Base-by-base conservation (phyloP, 2,113 vertebrate genomes). In the Salvelinus namaycush region DNA sequence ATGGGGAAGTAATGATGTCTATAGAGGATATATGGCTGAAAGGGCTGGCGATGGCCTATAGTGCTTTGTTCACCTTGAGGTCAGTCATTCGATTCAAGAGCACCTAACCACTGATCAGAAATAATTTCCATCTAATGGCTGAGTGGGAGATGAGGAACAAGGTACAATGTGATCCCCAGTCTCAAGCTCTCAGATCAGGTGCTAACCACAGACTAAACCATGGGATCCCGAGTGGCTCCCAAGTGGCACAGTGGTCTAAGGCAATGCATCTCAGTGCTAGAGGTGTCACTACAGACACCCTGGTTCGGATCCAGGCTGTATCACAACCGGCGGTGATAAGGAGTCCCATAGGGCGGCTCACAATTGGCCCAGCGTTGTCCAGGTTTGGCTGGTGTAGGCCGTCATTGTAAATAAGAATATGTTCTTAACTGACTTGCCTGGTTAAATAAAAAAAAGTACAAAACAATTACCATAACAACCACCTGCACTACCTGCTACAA, bases 1-100 rank as follows among this genome's bases (percentile, higher is more conserved):
- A 88, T 87, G 86, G 81, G 80, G 82, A 84, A 83, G 77, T 89
- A 86, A 89, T 88, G 88, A 83, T 88, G 86, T 90, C 87, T 88
- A 79, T 77, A 79, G 81, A 72, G 80, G 79, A 79, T 83, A 80
- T 86, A 90, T 89, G 84, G 81, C 81, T 89, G 82, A 87, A 83
- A 81, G 83, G 88, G 68, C 75, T 64, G 77, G 77, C 78, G 76
- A 79, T 84, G 77, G 84, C 80, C 79, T 76, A 72, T 81, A 78
- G 79, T 44, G 73, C 71, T 64, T 31, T 80, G 82, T 86, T 92
- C 88, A 91, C 86, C 85, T 90, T 65, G 76, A 68, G 88, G 84
- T 92, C 88, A 90, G 79, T 89, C 83, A 84, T 87, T 93, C 77
- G 78, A 88, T 91, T 91, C 82, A 85, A 81, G 54, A 39, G 75